A percentile compares a stretch with the other conserved stretches of the same genome.
phyloP scores from a whole-genome alignment of 1,140 invertebrate genomes.

The Rhyzopertha dominica region DNA sequence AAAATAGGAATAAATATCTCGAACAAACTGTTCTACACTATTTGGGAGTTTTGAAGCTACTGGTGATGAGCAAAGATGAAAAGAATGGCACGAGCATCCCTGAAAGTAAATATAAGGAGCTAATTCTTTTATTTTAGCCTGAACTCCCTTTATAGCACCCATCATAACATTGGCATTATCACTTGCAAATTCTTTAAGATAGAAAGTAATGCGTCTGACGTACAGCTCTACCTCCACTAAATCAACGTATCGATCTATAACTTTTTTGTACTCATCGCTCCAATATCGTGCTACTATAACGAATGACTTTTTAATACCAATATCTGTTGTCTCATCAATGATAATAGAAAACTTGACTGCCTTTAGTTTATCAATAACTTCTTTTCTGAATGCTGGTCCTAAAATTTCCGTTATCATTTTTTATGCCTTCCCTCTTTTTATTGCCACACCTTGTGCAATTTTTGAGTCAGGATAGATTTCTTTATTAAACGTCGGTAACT shows the following conservation, averaged over 20 bases:
- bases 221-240: conserved; percentile 3
- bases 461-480: too few species aligned
- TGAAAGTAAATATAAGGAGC: too few species aligned
- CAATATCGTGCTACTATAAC: conserved; percentile 9
- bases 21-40: conserved; percentile 10
- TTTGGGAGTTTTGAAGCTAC: too few species aligned
- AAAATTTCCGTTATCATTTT: too few species aligned
- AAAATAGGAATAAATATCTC: conserved; percentile 11
- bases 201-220: neutral
- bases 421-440: too few species aligned
- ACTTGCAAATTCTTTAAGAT: conserved; percentile 5
- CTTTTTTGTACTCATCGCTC: conserved; percentile 1
- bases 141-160: conserved; percentile 10
- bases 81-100: too few species aligned
- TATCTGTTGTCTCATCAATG: conserved; percentile 12
- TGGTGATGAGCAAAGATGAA: too few species aligned
- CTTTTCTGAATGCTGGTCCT: too few species aligned
- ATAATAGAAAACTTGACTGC: conserved; percentile 14
- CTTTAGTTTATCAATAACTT: too few species aligned
- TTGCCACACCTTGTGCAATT: too few species aligned
- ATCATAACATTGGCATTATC: conserved; percentile 18
- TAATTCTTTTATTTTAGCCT: too few species aligned
- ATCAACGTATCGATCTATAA: conserved; percentile 8
- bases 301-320: conserved; percentile 9
- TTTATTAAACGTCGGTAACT: too few species aligned